Evolutionary conservation across 2,888 invertebrate species (phyloP).

Genomic region (Dendrolimus pini): DNA sequence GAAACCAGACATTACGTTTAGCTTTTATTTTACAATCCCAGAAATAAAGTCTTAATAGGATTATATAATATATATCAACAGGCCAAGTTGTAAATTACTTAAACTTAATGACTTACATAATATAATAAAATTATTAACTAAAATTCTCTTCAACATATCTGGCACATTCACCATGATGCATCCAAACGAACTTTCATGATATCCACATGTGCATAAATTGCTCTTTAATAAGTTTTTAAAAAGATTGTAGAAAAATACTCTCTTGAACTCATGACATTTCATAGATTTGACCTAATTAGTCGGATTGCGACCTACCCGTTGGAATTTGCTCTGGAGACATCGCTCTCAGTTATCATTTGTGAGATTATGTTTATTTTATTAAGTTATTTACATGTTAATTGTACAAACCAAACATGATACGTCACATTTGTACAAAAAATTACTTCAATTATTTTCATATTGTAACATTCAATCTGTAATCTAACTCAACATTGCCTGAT

Average conservation of each 20-base stretch:
- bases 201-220: constrained; percentile 59
- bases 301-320: constrained; percentile 49
- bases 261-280: constrained; percentile 57
- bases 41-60: constrained; percentile 76
- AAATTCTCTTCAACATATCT: constrained; percentile 74
- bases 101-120: constrained; percentile 77
- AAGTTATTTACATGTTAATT: no score
- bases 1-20: constrained; percentile 47
- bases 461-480: no score
- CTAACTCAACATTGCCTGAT: no score
- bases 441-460: no score
- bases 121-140: constrained; percentile 76
- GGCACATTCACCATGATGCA: constrained; percentile 69
- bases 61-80: constrained; percentile 76
- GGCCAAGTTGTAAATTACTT: constrained; percentile 77
- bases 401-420: no score
- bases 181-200: constrained; percentile 68
- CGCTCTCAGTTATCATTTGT: constrained; percentile 56
- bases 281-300: constrained; percentile 56
- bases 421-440: no score
- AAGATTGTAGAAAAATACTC: constrained; percentile 76
- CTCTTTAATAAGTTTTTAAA: constrained; percentile 58
- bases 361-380: constrained; percentile 38
- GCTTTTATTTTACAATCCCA: constrained; percentile 76
- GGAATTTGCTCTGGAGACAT: constrained; percentile 30